Conservation (phyloP, 2,888 invertebrate species). For the Muscina levida region DNA sequence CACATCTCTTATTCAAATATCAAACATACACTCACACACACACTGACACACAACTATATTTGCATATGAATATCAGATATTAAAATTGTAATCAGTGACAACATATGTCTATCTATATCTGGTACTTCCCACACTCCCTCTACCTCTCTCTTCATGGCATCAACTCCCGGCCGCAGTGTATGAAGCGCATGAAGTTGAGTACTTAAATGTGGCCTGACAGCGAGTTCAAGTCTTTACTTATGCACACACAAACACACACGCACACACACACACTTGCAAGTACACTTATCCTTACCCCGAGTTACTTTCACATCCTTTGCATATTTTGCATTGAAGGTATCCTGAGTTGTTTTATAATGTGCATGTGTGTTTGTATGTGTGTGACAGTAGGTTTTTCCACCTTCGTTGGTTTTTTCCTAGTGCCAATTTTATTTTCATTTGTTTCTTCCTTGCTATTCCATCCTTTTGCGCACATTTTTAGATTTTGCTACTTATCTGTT, state of each 20-base stretch:
- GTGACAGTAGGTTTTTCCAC: no score
- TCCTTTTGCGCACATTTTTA: conserved; percentile 24
- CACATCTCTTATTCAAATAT: no score
- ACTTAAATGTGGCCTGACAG: no score
- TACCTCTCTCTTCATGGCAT: no score
- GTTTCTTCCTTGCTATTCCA: neutral
- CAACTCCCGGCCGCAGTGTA: no score
- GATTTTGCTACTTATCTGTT: conserved; percentile 34
- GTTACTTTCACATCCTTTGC: neutral
- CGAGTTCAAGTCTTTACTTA: neutral
- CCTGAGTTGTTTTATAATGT: neutral
- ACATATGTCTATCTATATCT: conserved; percentile 45
- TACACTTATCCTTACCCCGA: neutral
- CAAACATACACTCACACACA: no score
- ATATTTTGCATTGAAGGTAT: neutral
- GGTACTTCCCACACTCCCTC: neutral
- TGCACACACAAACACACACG: neutral
- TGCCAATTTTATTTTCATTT: conserved; percentile 36
- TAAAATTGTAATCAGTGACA: conserved; percentile 53
- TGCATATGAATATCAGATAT: conserved; percentile 26
- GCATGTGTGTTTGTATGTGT: neutral
- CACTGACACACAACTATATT: no score
- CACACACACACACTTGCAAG: neutral
- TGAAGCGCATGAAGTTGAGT: no score
- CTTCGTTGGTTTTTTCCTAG: conserved; percentile 3